Conservation (phyloP, 2,113 vertebrate genomes). For the Genyomyrus donnyi region DNA sequence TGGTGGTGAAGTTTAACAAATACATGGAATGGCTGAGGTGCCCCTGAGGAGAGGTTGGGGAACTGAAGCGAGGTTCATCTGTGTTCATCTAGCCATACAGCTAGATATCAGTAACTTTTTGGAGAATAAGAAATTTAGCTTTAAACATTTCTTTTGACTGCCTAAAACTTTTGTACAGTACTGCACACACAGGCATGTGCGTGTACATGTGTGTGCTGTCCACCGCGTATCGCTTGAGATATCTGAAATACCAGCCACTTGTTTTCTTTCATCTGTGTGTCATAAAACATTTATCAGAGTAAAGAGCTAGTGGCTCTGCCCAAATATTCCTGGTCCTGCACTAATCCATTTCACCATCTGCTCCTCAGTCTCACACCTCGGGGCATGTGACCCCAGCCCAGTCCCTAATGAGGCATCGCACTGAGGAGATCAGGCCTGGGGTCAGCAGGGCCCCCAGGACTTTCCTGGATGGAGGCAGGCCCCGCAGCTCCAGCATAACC, state of each 20-base stretch:
- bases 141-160: neutral
- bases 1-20: neutral
- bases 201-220: neutral
- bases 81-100: neutral
- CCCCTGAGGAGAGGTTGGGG: neutral
- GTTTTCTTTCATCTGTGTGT: neutral
- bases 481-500: conserved; percentile 34
- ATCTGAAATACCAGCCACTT: neutral
- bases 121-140: neutral
- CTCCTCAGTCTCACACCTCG: conserved; percentile 32
- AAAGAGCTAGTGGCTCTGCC: neutral
- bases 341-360: neutral
- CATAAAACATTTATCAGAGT: neutral
- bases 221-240: neutral
- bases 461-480: conserved; percentile 36
- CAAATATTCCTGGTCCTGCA: neutral
- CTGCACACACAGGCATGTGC: neutral
- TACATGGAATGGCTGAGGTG: neutral
- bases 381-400: conserved; percentile 59
- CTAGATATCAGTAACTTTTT: neutral
- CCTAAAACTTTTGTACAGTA: neutral
- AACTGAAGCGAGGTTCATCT: neutral
- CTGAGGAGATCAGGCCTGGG: conserved; percentile 37
- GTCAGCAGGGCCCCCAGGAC: conserved; percentile 29
- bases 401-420: conserved; percentile 68